Percentiles rank a stretch among this genome's conserved stretches.
Conservation (phyloP, 1,140 invertebrate species). For the Notospermus geniculatus region DNA sequence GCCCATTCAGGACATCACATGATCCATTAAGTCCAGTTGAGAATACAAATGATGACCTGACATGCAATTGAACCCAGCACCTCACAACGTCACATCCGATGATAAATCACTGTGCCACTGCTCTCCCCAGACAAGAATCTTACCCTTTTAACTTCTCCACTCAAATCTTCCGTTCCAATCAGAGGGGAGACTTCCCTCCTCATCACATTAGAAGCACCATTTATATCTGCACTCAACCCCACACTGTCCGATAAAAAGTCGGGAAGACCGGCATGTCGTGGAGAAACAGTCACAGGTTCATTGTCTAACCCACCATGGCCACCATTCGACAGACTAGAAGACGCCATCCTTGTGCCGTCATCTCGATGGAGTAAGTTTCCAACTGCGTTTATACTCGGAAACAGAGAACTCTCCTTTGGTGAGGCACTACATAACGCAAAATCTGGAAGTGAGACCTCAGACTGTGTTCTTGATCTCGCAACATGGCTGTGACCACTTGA, state of each 20-base stretch:
- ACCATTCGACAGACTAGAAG: background rate
- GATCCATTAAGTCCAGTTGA: too few relatives aligned
- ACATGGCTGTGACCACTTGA: conserved; percentile 4
- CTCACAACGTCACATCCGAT: too few relatives aligned
- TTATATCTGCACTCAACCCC: conserved; percentile 6
- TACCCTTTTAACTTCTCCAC: conserved; percentile 15
- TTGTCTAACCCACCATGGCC: conserved; percentile 1
- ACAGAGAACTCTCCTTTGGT: background rate
- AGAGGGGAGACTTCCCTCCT: conserved; percentile 4
- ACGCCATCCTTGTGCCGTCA: background rate
- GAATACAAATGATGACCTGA: too few relatives aligned
- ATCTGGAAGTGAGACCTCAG: conserved; percentile 31
- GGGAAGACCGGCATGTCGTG: conserved; percentile 27
- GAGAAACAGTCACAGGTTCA: conserved; percentile 4
- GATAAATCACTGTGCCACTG: too few relatives aligned
- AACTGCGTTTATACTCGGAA: background rate
- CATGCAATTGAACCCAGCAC: too few relatives aligned
- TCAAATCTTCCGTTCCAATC: conserved; percentile 4
- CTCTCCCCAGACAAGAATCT: too few relatives aligned
- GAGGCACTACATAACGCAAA: conserved; percentile 24
- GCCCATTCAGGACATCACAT: too few relatives aligned
- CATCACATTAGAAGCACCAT: background rate
- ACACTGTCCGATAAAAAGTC: conserved; percentile 44
- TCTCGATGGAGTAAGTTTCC: background rate
- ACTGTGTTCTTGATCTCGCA: conserved; percentile 23